Evolutionary conservation across 1,140 invertebrate species (phyloP).

Genomic region (Musca vetustissima): DNA sequence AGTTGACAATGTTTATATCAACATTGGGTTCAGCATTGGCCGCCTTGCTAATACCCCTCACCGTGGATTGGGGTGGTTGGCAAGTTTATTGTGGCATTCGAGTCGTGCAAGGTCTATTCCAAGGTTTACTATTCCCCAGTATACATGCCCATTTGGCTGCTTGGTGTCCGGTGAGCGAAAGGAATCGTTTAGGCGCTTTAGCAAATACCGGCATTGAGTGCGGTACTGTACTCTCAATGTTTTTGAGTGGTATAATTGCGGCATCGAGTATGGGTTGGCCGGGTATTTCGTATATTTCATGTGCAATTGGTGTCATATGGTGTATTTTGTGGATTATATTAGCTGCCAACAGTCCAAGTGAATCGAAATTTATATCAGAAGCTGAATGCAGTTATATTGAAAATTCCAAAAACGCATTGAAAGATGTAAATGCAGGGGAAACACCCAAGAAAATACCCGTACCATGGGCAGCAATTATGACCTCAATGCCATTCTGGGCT

Average conservation of each 20-base stretch:
- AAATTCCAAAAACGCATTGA: conserved; percentile 38
- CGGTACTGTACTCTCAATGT: conserved; percentile 72
- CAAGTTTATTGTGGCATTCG: conserved; percentile 63
- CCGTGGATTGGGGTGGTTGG: conserved; percentile 60
- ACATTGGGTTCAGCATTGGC: conserved; percentile 58
- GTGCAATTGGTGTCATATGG: conserved; percentile 64
- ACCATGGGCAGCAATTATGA: conserved; percentile 77
- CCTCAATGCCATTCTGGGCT: conserved; percentile 81
- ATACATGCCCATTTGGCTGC: conserved; percentile 78
- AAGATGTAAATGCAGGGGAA: conserved; percentile 24
- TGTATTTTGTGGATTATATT: conserved; percentile 65
- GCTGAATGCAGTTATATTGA: conserved; percentile 69
- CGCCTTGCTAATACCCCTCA: conserved; percentile 57
- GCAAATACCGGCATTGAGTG: conserved; percentile 69
- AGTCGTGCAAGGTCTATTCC: conserved; percentile 72
- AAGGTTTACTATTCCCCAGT: conserved; percentile 79
- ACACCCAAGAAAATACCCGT: conserved; percentile 35
- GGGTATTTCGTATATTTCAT: conserved; percentile 76
- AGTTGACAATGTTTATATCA: conserved; percentile 63
- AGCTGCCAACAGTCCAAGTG: conserved; percentile 67
- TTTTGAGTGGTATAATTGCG: conserved; percentile 67
- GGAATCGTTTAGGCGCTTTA: conserved; percentile 62
- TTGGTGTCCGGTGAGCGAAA: conserved; percentile 69
- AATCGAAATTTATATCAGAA: conserved; percentile 61
- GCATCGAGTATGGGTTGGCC: conserved; percentile 72